phyloP scores from a whole-genome alignment of 1,140 invertebrate species.

The Oedothorax gibbosus region DNA sequence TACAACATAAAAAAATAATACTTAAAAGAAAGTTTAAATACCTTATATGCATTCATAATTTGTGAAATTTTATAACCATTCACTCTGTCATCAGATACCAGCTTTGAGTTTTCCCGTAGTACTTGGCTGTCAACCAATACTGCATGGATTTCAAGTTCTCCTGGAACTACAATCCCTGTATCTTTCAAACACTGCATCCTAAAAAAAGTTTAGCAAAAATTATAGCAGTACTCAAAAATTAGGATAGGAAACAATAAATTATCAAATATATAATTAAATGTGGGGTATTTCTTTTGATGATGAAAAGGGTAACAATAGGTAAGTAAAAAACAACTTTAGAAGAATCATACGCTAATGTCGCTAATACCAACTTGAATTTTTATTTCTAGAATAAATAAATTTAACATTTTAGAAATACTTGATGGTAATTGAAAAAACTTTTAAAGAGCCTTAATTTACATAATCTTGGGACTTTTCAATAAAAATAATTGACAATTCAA shows the following conservation, averaged over 20 bases:
- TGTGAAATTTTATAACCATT: slow-evolving; percentile 69
- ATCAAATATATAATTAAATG: no score
- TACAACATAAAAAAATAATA: not conserved
- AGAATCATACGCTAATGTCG: no score
- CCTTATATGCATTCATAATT: slow-evolving; percentile 71
- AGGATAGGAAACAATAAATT: not conserved
- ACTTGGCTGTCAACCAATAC: slow-evolving; percentile 66
- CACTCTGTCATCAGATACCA: slow-evolving; percentile 65
- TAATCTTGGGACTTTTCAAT: no score
- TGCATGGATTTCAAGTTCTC: slow-evolving; percentile 66
- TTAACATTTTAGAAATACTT: no score
- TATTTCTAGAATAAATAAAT: no score
- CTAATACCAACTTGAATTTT: no score
- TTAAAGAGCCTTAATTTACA: no score
- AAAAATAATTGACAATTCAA: no score
- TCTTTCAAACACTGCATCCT: slow-evolving; percentile 52
- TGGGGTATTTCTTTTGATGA: no score
- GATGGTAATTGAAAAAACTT: no score
- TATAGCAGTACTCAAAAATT: not conserved
- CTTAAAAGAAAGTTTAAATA: slow-evolving; percentile 57
- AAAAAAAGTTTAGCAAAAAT: not conserved
- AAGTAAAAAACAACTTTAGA: no score
- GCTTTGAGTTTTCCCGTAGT: slow-evolving; percentile 65
- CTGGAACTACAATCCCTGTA: slow-evolving; percentile 68
- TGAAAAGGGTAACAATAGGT: no score